phyloP scores from a whole-genome alignment of 1,140 invertebrate genomes.

The Zaprionus davidi region DNA sequence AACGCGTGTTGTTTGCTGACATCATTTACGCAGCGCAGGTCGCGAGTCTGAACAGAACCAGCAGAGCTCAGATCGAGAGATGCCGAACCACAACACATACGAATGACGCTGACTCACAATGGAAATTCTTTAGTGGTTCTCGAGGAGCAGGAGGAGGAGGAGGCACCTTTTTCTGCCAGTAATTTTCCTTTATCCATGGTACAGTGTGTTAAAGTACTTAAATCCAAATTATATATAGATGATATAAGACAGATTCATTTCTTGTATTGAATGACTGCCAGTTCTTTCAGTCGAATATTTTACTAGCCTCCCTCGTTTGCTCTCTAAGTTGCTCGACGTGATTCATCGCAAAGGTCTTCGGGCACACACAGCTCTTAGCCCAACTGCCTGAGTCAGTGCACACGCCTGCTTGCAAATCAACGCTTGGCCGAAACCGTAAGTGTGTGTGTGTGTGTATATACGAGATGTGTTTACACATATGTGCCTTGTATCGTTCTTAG shows the following conservation, averaged over 20 bases:
- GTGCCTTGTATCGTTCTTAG: neutral
- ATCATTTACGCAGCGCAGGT: constrained; percentile 3
- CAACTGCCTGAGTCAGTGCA: neutral
- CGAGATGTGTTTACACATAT: neutral
- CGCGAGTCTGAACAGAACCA: neutral
- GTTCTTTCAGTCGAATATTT: neutral
- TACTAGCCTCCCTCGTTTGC: neutral
- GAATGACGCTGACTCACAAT: neutral
- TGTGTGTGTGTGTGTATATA: neutral
- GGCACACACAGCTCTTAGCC: neutral
- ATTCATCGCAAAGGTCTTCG: constrained; percentile 4
- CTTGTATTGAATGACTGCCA: neutral
- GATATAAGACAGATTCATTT: neutral
- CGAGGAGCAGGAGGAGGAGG: no score
- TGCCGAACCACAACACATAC: no score
- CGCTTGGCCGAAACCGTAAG: neutral
- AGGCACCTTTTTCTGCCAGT: neutral
- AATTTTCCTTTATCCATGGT: neutral
- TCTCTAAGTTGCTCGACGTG: neutral
- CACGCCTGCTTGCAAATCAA: constrained; percentile 6
- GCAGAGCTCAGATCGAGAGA: no score
- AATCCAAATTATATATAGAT: neutral
- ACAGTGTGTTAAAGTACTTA: neutral
- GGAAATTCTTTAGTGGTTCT: neutral
- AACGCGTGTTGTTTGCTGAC: constrained; percentile 1